Evolutionary conservation across 2,888 invertebrate species (phyloP).

Genomic region (Nomada ferruginata): DNA sequence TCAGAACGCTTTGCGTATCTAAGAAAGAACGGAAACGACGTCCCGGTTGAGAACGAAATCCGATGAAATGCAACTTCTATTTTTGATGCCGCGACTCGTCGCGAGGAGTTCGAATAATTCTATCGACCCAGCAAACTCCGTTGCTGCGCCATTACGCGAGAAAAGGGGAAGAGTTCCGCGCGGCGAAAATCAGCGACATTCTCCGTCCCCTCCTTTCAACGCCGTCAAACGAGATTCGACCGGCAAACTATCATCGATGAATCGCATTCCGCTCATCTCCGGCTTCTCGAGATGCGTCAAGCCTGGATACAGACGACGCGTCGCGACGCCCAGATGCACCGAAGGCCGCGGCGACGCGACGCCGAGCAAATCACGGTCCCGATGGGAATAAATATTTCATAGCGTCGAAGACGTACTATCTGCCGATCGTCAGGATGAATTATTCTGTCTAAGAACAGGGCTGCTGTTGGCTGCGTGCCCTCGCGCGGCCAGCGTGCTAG

Average conservation of each 20-base stretch:
- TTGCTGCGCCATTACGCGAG: background rate
- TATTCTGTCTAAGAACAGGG: constrained; percentile 40
- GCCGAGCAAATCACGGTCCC: constrained; percentile 43
- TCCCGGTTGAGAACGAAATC: background rate
- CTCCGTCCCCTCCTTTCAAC: background rate
- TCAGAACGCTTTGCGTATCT: background rate
- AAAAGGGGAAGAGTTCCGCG: background rate
- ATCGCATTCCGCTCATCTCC: constrained; percentile 8
- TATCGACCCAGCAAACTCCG: constrained; percentile 17
- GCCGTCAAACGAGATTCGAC: background rate
- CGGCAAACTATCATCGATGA: constrained; percentile 43
- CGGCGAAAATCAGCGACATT: too few species aligned
- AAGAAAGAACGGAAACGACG: background rate
- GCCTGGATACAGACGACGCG: background rate
- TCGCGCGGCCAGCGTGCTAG: background rate
- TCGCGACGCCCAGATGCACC: constrained; percentile 22
- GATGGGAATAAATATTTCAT: constrained; percentile 58
- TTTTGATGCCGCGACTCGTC: constrained; percentile 8
- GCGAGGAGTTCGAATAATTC: constrained; percentile 35
- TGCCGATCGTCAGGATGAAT: constrained; percentile 39
- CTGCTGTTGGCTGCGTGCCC: background rate
- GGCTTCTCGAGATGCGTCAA: background rate
- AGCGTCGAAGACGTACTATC: constrained; percentile 30
- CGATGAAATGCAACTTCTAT: constrained; percentile 30
- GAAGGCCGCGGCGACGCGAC: background rate